Conservation (phyloP, 2,113 vertebrate genomes). For the Coryphaenoides rupestris region DNA sequence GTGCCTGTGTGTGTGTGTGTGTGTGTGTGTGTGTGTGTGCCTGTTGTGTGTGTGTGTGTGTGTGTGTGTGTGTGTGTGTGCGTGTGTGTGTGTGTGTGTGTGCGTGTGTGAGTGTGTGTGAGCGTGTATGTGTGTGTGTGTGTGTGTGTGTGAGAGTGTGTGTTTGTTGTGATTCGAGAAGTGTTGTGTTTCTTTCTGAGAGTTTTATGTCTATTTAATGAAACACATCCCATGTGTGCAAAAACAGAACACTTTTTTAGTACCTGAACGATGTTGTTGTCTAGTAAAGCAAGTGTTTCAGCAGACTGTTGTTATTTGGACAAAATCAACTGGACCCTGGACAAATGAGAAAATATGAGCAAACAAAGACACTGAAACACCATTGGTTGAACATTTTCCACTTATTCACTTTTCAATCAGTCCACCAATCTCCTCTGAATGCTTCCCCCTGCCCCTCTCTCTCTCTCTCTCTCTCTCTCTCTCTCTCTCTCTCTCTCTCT, state of each 20-base stretch:
- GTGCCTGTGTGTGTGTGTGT: slow-evolving; percentile 9
- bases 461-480: not conserved
- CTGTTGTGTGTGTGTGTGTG: not conserved
- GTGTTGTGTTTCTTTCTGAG: slow-evolving; percentile 7
- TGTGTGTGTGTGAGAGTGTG: not conserved
- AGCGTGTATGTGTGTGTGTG: not conserved
- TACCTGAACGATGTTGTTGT: no score
- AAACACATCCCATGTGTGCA: no score
- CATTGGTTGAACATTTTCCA: no score
- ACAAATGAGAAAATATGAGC: no score
- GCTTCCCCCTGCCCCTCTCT: not conserved
- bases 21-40: not conserved
- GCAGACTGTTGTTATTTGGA: no score
- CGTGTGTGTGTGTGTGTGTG: not conserved
- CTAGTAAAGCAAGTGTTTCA: no score
- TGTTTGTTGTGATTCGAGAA: not conserved
- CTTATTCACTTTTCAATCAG: not conserved
- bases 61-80: not conserved
- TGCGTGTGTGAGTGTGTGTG: not conserved
- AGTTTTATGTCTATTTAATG: no score
- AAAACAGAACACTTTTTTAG: no score
- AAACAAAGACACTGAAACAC: no score
- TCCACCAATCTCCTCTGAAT: no score
- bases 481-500: not conserved
- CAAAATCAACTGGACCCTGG: no score